These are phyloP conservation scores for Eidolon helvum DNA, from an alignment of 2,113 vertebrate species.

Conservation along the genomic window DNA sequence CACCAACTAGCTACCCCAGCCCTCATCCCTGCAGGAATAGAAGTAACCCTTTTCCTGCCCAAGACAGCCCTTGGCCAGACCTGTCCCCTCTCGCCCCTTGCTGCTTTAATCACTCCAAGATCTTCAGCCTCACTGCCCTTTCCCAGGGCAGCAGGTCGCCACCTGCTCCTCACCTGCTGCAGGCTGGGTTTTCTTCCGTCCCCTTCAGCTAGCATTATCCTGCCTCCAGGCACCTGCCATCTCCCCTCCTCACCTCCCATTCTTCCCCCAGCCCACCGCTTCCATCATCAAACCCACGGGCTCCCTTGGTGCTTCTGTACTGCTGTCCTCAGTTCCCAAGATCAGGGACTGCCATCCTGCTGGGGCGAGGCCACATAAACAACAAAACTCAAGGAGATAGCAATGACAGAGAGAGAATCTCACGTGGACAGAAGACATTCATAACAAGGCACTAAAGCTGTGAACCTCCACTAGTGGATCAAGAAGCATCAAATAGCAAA, in stretches of 20 bases:
- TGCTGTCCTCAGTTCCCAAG: background rate
- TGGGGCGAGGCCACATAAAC: background rate
- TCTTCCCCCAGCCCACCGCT: background rate
- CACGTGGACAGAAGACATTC: background rate
- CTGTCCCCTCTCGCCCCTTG: background rate
- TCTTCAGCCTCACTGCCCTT: background rate
- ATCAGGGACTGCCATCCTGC: background rate
- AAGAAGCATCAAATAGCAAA: background rate
- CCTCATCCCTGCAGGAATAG: background rate
- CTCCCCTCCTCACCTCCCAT: background rate
- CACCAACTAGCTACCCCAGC: background rate
- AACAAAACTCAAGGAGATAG: background rate
- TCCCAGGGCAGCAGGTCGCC: background rate
- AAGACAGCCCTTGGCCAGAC: background rate
- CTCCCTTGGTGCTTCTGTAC: background rate
- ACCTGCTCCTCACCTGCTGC: background rate
- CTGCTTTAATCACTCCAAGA: background rate
- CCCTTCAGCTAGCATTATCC: background rate
- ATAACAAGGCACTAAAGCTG: background rate
- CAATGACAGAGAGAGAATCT: background rate
- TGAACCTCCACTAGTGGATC: background rate
- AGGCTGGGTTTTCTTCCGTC: background rate
- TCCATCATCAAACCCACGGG: background rate
- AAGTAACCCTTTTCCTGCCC: background rate
- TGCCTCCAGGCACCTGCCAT: background rate